phyloP scores from a whole-genome alignment of 2,797 vertebrate genomes.

The Hylomyscus alleni region DNA sequence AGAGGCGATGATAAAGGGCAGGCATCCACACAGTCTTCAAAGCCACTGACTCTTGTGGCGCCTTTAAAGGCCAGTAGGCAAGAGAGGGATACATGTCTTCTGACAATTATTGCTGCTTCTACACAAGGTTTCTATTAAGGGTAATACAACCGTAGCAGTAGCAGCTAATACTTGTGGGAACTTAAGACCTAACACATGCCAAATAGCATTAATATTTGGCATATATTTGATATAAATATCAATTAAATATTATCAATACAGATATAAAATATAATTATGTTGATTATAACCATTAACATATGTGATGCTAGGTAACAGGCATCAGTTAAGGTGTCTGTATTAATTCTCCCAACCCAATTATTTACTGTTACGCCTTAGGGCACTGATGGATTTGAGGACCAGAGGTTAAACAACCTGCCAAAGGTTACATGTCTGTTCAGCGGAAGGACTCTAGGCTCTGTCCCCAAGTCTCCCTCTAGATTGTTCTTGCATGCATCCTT shows the following conservation, averaged over 20 bases:
- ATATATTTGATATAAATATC: no score
- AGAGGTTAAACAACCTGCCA: background rate
- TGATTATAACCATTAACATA: background rate
- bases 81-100: background rate
- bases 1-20: background rate
- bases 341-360: background rate
- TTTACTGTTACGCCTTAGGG: background rate
- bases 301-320: background rate
- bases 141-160: accelerated
- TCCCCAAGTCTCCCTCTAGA: background rate
- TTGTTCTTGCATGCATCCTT: accelerated
- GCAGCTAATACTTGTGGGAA: background rate
- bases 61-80: background rate
- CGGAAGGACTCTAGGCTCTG: background rate
- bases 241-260: background rate
- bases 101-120: background rate
- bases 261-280: background rate
- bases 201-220: background rate
- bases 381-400: background rate
- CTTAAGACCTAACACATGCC: background rate
- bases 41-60: background rate
- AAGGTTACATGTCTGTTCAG: background rate
- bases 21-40: background rate
- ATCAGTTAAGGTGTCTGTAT: background rate
- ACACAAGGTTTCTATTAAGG: background rate